These are phyloP conservation scores for Parazoanthus swiftii DNA, from an alignment of 92 coral and sea anemone species.

Conservation along the genomic window DNA sequence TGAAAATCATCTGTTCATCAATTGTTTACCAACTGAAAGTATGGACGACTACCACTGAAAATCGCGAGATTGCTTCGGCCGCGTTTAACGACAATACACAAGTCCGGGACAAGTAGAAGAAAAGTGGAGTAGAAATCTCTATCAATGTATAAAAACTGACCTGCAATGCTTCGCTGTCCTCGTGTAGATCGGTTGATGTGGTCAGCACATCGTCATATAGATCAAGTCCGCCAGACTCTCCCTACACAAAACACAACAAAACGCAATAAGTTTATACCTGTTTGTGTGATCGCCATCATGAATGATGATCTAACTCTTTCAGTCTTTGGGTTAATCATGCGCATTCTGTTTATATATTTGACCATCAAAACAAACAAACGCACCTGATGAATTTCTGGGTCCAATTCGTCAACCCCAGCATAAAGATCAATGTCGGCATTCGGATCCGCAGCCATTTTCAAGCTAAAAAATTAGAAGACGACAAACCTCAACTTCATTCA, in stretches of 20 bases:
- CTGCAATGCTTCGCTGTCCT: slow-evolving; percentile 73
- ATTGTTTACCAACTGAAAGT: too few species aligned
- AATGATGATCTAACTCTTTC: too few species aligned
- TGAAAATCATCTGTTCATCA: too few species aligned
- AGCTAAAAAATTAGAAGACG: background rate
- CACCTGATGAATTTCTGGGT: slow-evolving; percentile 78
- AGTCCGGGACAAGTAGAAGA: too few species aligned
- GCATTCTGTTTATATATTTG: background rate
- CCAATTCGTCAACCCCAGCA: slow-evolving; percentile 87
- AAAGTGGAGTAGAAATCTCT: too few species aligned
- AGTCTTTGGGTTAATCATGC: background rate
- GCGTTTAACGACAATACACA: too few species aligned
- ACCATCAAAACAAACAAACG: slow-evolving; percentile 22
- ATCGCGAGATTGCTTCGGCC: too few species aligned
- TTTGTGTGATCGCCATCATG: too few species aligned
- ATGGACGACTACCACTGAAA: too few species aligned
- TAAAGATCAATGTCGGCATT: slow-evolving; percentile 86
- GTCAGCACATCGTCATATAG: slow-evolving; percentile 89
- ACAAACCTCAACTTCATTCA: background rate
- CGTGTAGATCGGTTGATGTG: slow-evolving; percentile 64
- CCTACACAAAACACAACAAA: slow-evolving; percentile 37
- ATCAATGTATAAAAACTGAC: slow-evolving; percentile 12
- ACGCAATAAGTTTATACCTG: background rate
- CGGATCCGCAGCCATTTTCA: slow-evolving; percentile 66
- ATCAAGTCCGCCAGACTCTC: slow-evolving; percentile 69